Base-by-base conservation (phyloP, 2,888 invertebrate genomes). In the Lasioglossum calceatum region DNA sequence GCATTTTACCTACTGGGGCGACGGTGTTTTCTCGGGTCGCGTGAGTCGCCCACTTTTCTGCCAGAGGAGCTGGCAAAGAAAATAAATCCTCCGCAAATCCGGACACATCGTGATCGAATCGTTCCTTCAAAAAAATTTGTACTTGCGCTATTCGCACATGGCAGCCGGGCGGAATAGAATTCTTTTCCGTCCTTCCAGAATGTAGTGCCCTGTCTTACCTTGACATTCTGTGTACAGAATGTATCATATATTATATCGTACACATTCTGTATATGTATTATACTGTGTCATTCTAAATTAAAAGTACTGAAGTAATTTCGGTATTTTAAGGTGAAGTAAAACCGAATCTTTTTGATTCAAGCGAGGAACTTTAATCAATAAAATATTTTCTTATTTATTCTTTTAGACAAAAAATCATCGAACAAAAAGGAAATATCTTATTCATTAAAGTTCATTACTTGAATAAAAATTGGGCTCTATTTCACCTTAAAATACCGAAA, bases 1-100 rank as follows among this genome's bases (percentile, higher is more conserved):
- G 92, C 92, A 85, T 87, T 95, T 93, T 93, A 92, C 93, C 91
- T 89, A 92, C 91, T 91, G 92, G 82, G 79, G 80, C 86, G 79
- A 79, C 71, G 76, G 75, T 81, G 77, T 75, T 64, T 77, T 85
- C 77, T 81, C 64, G 75, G 71, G 61, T 27, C 77, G 47, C 71
- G 86, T n/a, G 54, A 23, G 70, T 58, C 36, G 19, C 23, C 70
- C 39, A 2, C 44, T 58, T 64, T 61, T 75, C n/a, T 36, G 67
- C 19, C 32, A 16, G 67, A 32, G 67, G 19, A 67, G 61, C 27
- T 16, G 27, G 61, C 27, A 14, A 27, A 61, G 61, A 61, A 61
- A 61, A 61, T 61, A 61, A 27, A 61, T 61, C 61, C 27, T 27
- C 14, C n/a, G n/a, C 8, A 36, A 32, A 36, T 36, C 36, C 32